Evolutionary conservation across 2,113 vertebrate species (phyloP), one percentile per base, ranked within the genome.

Genomic region (Pimephales promelas): DNA sequence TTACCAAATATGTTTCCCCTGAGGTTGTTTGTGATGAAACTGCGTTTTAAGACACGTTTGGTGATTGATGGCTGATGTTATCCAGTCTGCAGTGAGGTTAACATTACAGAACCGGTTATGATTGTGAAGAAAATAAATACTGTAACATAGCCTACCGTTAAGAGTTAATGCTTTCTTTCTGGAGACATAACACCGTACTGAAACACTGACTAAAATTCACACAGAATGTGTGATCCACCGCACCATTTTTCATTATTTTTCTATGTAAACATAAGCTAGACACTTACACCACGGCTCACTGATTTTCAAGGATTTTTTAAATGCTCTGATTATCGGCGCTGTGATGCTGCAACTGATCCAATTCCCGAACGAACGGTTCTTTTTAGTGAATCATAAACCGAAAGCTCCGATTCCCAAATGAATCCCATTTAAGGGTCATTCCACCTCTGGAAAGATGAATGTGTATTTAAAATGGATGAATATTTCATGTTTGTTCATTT

Each of bases 11-110:
- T 79, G 20, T 43, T 54, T 11, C 20, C 31, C 34, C 16, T 34
- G 5, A 36, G 62, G 52, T 56, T 83, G 61, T 70, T 36, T 26
- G 14, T 59, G 74, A 43, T 28, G 74, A 57, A 43, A 78, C 40
- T 13, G 43, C 78, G 52, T 79, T 79, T 74, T 74, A 31, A 52
- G 40, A 49, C 61, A 14, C n/a, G 43, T 31, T 74, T 74, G 45
- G 9, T 47, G 77, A 79, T 62, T 59, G 75, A 78, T 78, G 72
- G 26, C n/a, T 49, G 43, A 26, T 74, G 24, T 22, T 47, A 74
- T 72, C 10, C 36, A 43, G 10, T 71, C 68, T 43, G 36, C 68
- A 11, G 0, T 16, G 43, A 72, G 40, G 11, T n/a, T 26, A 72
- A 72, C n/a, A 68, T 66, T 36, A 22, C 3, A 66, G 31, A 72